A percentile compares a stretch with the other conserved stretches of the same genome.
Conservation (phyloP, 1,140 invertebrate genomes). For the Parapsyche elsis region DNA sequence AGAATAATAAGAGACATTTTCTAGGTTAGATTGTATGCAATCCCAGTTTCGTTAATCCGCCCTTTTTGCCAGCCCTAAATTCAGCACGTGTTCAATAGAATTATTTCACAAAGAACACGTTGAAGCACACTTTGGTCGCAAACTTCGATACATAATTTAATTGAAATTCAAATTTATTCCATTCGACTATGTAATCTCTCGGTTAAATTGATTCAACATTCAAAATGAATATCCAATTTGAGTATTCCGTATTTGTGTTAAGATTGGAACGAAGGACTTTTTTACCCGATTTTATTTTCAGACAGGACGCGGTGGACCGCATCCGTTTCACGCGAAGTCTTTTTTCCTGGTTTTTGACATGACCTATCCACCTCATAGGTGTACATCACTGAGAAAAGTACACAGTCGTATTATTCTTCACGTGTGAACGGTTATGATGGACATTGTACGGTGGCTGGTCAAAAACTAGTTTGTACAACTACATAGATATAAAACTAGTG, state of each 20-base stretch:
- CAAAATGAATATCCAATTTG: conserved; percentile 21
- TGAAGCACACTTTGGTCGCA: not conserved
- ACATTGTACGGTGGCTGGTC: too few species aligned
- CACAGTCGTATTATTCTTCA: too few species aligned
- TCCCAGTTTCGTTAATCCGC: too few species aligned
- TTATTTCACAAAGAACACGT: not conserved
- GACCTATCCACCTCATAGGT: too few species aligned
- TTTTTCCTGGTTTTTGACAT: too few species aligned
- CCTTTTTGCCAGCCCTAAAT: not conserved
- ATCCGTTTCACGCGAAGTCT: not conserved
- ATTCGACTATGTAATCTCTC: not conserved
- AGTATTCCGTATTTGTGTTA: not conserved
- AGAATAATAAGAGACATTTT: too few species aligned
- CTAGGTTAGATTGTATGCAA: too few species aligned
- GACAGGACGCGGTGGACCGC: conserved; percentile 4
- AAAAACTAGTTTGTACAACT: too few species aligned
- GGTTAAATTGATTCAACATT: not conserved
- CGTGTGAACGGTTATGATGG: too few species aligned
- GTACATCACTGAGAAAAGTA: too few species aligned
- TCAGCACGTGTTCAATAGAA: conserved; percentile 14
- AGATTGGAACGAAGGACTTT: not conserved
- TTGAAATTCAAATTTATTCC: conserved; percentile 20
- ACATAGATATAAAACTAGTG: too few species aligned
- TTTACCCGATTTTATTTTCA: not conserved
- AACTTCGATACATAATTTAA: conserved; percentile 22